A percentile compares a stretch with the other conserved stretches of the same genome.
These are phyloP conservation scores for Exaiptasia diaphana DNA, from an alignment of 64 coral and sea anemone genomes.

Conservation along the genomic window DNA sequence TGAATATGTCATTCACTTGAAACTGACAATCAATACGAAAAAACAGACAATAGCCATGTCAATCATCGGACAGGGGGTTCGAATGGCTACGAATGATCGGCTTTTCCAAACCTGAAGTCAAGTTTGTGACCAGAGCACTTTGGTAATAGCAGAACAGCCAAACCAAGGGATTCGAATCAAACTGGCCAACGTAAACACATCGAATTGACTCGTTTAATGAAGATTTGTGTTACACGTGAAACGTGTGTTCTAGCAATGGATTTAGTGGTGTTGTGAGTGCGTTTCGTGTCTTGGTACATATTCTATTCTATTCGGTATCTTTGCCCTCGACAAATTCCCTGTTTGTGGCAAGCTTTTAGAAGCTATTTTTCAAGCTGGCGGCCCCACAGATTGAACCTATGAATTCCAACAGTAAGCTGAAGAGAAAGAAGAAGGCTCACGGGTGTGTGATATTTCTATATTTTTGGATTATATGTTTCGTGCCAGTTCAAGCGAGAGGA, in stretches of 20 bases:
- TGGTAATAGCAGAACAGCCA: no score
- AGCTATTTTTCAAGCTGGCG: conserved; percentile 63
- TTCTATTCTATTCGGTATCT: background rate
- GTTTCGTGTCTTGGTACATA: background rate
- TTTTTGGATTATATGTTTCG: conserved; percentile 64
- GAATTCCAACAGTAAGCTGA: conserved; percentile 83
- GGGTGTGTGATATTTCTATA: conserved; percentile 56
- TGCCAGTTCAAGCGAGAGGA: conserved; percentile 24
- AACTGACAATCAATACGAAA: conserved; percentile 15
- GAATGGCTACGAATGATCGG: background rate
- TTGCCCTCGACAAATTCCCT: background rate
- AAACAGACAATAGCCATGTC: conserved; percentile 5
- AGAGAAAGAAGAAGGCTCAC: conserved; percentile 86
- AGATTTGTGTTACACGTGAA: background rate
- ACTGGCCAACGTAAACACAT: no score
- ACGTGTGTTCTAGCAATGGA: background rate
- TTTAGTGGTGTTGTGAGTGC: background rate
- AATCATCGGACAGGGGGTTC: background rate
- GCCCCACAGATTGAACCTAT: conserved; percentile 73
- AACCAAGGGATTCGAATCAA: no score
- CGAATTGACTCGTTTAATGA: background rate
- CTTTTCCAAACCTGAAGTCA: conserved; percentile 14
- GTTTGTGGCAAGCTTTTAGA: background rate
- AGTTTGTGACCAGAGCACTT: conserved; percentile 10
- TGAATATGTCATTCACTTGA: conserved; percentile 23